Evolutionary conservation across 1,140 invertebrate species (phyloP), one percentile per base, ranked within the genome.

Genomic region (Pantala flavescens): DNA sequence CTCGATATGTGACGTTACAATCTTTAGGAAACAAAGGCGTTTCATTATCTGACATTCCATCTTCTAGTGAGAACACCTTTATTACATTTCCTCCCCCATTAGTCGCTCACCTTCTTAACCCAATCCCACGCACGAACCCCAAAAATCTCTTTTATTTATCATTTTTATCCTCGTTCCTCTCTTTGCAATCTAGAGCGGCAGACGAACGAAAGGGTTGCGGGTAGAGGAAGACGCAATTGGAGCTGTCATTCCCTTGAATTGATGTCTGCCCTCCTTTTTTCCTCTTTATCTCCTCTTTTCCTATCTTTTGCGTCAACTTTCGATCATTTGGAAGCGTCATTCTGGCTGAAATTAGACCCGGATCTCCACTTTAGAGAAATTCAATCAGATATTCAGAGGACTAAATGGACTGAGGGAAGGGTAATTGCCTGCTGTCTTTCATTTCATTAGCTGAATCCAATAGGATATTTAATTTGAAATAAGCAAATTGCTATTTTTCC

Each of bases 181-280:
- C 14, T 21, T 12, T 63, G 49, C 49, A 36, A 36, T 36, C 28
- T 36, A 63, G 49, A 63, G 49, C 49, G 14, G 43, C n/a, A 49
- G 16, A 49, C 9, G 43, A 49, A 49, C 16, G 16, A 63, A 63
- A 21, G n/a, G 12, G 49, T 19, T 63, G 49, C 49, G n/a, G 49
- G 12, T 3, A 12, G 49, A 63, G 49, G 49, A 21, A 16, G 49
- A 14, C 14, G 16, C 49, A 63, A 63, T 63, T 63, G 49, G 14
- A 63, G 49, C 49, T 63, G 49, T 63, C 49, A 63, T 63, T 63
- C 49, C 12, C 49, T 21, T 63, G 49, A 63, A 63, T 63, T 63
- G 49, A 63, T 63, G 49, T 63, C 49, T 63, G 3, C 49, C 49
- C 49, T 21, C 12, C n/a, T 19, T 63, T 63, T 63, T 63, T 63